Evolutionary conservation across 2,888 invertebrate species (phyloP), one percentile per base, ranked within the genome.

Genomic region (Resseliella maxima): DNA sequence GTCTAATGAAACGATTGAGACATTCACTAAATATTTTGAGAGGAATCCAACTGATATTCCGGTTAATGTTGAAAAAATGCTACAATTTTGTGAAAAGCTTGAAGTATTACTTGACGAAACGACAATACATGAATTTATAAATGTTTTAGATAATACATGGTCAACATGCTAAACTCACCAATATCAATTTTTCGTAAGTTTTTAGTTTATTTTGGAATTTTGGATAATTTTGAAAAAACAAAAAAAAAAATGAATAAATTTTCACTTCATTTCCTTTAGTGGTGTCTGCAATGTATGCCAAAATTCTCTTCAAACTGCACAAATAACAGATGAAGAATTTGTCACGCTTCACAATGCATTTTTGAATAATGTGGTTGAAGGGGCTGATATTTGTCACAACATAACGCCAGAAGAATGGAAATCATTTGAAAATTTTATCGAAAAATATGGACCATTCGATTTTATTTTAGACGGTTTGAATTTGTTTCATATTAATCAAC

Each of bases 341-440:
- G 18, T n/a, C 24, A 10, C n/a, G 3, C 1, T 83, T 3, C 24
- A 24, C 3, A 83, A 10, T 1, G 24, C 38, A 24, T 83, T 83
- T 38, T 8, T 38, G 83, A 38, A 83, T 8, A 83, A 83, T 18
- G 81, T 81, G 10, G 83, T 83, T 2, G 10, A 21, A 5, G 83
- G 5, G 21, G 18, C 8, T 50, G 12, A 8, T 12, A 36, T 83
- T 38, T 83, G 38, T 83, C 83, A 83, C 0, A 83, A 83, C 38
- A 83, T 38, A 38, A 83, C 83, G n/a, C 83, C 83, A 10, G 83
- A 38, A 10, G 83, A 83, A n/a, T 83, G 83, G 83, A n/a, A 21
- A 24, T 0, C 18, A 6, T 83, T 83, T 27, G 38, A 38, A 38
- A 1, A 12, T n/a, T 0, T n/a, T 5, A 83, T 83, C 8, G 10